Evolutionary conservation across 2,888 invertebrate species (phyloP), one percentile per base, ranked within the genome.

Genomic region (Agrypnus murinus): DNA sequence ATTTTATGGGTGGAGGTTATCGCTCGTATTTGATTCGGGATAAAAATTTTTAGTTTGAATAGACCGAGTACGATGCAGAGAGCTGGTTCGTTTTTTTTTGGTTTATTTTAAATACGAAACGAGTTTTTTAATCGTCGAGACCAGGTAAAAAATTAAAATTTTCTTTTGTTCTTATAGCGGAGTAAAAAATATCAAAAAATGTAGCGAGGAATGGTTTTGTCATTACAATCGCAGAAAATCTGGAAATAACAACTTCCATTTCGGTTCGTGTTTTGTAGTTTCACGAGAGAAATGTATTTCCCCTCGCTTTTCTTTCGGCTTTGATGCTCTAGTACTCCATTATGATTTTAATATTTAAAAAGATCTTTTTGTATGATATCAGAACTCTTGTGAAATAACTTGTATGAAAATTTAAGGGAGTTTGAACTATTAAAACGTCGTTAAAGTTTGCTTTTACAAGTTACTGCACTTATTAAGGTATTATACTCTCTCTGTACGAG

Each of bases 381-480:
- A 53, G 38, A 36, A 53, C 64, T 14, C 55, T 43, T n/a, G 43
- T 25, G 53, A 25, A 53, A 64, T 64, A 64, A 58, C 57, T 48
- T 25, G 57, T 43, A 68, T 45, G 60, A 55, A 58, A 68, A 55
- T 38, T 63, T 19, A 43, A 68, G 58, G 55, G 43, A 55, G 57
- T 34, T 63, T 8, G 62, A 59, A 65, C 60, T 65, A 70, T 70
- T 65, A 70, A 70, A 65, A 65, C 45, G 45, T 58, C 48, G 65
- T 65, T 65, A 70, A 70, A 65, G 60, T 70, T 70, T 70, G 65
- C 65, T 65, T 69, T 50, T 60, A 53, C 65, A 65, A 59, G 70
- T 65, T 70, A 65, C 50, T 70, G 53, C 60, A 70, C 65, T 70
- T 70, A 64, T 69, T 63, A 69, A 69, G 68, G 67, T 67, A 67